Percentiles rank a stretch among this genome's conserved stretches.
Evolutionary conservation across 2,888 invertebrate genomes (phyloP).

Genomic region (Crepidodera aurea): DNA sequence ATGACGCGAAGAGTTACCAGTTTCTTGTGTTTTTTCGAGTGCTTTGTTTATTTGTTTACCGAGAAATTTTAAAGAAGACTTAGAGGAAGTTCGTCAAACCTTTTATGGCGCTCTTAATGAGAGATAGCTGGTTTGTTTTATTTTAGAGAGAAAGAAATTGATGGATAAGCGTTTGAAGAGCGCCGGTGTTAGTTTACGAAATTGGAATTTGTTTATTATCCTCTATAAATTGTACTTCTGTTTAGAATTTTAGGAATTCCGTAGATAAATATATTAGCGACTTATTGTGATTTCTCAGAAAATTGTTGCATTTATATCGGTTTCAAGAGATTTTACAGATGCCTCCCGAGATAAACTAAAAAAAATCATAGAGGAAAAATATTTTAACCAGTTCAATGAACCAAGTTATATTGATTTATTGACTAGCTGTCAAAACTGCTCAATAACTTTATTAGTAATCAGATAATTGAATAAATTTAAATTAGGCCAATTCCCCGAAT

Average conservation of each 20-base stretch:
- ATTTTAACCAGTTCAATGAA: no score
- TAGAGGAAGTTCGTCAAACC: background rate
- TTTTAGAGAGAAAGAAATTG: background rate
- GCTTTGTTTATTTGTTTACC: background rate
- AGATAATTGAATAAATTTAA: no score
- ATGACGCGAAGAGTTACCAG: background rate
- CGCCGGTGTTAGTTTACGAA: background rate
- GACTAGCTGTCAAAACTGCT: no score
- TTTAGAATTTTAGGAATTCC: background rate
- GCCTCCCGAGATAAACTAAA: no score
- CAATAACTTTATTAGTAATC: no score
- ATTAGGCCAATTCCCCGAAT: no score
- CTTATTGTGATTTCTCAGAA: background rate
- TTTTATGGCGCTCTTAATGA: background rate
- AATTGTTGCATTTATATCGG: no score
- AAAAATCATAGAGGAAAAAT: no score
- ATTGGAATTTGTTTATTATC: background rate
- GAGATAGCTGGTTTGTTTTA: background rate
- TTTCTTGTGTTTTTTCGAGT: background rate
- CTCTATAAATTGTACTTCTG: background rate
- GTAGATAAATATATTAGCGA: background rate
- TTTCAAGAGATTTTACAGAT: no score
- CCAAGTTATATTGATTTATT: no score
- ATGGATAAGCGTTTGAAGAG: background rate
- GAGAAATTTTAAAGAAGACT: background rate